Percentiles rank a stretch among this genome's conserved stretches.
Evolutionary conservation across 2,113 vertebrate genomes (phyloP).

Genomic region (Rhineura floridana): DNA sequence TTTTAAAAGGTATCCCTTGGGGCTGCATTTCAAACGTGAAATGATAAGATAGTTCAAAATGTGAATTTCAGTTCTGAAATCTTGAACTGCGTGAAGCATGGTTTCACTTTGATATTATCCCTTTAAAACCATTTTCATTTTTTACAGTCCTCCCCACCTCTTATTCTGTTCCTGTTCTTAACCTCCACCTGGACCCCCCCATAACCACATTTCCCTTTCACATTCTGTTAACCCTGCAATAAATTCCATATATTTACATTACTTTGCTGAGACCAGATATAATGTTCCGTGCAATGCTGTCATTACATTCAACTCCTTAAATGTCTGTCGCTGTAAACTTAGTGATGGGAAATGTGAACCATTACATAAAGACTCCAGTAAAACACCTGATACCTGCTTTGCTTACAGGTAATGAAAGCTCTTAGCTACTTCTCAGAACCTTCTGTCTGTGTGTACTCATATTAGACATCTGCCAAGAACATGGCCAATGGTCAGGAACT

Average conservation of each 20-base stretch:
- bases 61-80: neutral
- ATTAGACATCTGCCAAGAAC: too few species aligned
- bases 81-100: neutral
- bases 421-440: neutral
- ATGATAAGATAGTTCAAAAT: neutral
- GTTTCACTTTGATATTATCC: neutral
- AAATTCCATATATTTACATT: neutral
- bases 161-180: neutral
- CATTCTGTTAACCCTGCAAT: neutral
- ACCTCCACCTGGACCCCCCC: neutral
- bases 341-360: neutral
- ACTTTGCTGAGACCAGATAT: neutral
- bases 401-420: neutral
- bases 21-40: neutral
- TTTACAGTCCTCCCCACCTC: neutral
- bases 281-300: neutral
- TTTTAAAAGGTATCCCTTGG: neutral
- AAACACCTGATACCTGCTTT: neutral
- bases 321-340: neutral
- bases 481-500: too few species aligned
- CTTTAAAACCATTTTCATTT: neutral
- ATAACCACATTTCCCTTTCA: neutral
- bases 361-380: neutral
- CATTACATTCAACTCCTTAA: neutral
- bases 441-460: too few species aligned